These are phyloP conservation scores for Mesaphorura yosii DNA, from an alignment of 1,140 invertebrate genomes.

Conservation along the genomic window DNA sequence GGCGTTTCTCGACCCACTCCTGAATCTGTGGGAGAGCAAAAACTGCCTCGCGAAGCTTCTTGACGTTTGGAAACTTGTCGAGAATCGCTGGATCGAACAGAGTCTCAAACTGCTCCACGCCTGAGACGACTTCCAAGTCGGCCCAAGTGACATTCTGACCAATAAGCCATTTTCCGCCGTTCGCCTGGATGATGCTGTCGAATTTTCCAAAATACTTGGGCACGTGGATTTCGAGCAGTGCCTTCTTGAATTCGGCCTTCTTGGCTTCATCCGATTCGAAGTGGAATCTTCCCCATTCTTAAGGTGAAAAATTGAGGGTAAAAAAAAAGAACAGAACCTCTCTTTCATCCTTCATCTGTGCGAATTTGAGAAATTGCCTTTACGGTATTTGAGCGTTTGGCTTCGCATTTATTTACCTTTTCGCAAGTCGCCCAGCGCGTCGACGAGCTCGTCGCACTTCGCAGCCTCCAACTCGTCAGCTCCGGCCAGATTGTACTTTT, in stretches of 20 bases:
- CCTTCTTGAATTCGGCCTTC: background rate
- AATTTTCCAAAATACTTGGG: conserved; percentile 11
- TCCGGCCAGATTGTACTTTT: background rate
- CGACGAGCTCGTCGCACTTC: conserved; percentile 4
- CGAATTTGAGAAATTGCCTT: background rate
- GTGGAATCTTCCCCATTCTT: conserved; percentile 4
- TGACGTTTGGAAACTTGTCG: conserved; percentile 10
- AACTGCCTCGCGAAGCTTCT: conserved; percentile 7
- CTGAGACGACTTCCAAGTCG: conserved; percentile 10
- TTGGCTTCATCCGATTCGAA: background rate
- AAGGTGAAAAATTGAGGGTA: too few species aligned
- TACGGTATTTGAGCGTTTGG: too few species aligned
- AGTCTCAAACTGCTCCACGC: background rate
- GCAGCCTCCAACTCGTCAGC: background rate
- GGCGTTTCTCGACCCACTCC: conserved; percentile 32
- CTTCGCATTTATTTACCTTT: background rate
- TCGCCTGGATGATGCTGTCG: background rate
- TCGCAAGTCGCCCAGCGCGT: background rate
- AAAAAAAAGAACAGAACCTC: background rate
- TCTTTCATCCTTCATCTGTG: background rate
- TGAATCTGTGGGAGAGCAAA: conserved; percentile 19
- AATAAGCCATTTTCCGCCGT: conserved; percentile 8
- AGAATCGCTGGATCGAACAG: conserved; percentile 9
- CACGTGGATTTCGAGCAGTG: background rate
- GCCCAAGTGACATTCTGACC: conserved; percentile 13